Evolutionary conservation across 2,888 invertebrate genomes (phyloP), one percentile per base, ranked within the genome.

Genomic region (Mycalesis mineus): DNA sequence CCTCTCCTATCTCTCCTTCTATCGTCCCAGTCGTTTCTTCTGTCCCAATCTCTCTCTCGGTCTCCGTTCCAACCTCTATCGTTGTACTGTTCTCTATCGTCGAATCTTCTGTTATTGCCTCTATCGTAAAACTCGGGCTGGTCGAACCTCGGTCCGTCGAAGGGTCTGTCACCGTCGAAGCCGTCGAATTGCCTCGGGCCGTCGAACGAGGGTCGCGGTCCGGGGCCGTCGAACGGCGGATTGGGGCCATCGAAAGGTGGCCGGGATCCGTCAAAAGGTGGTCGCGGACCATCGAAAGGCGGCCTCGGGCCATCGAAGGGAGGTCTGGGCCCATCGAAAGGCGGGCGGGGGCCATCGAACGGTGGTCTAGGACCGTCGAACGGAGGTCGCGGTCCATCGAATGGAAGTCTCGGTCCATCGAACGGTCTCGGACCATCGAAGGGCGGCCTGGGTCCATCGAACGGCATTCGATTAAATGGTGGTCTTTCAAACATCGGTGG

Each of bases 121-220:
- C 89, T 74, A 17, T 89, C 88, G 65, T 83, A 88, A 75, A 78
- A 85, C 39, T 87, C 87, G 0, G 85, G 82, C 0, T 84, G 85
- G 0, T 51, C 51, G 11, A 51, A 51, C 11, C 47, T 47, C 11
- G 47, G 48, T 77, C 77, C 0, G 65, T 74, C 74, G 51, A 70
- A 74, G n/a, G 65, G 42, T 7, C 64, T 63, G 1, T 68, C 67
- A 9, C 63, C 66, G 0, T 68, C 68, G 47, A 64, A 69, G 14
- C 65, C 58, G 22, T 69, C 69, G 37, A 62, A 69, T 22, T 64
- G 60, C 17, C 63, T 49, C 7, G 77, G 71, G 0, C 80, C 77
- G 41, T 84, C 81, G 60, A 80, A 87, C 0, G 75, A 74, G 0
- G 82, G 84, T 0, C 78, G 74, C 0, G 76, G 75, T 77, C 78